phyloP scores from a whole-genome alignment of 2,113 vertebrate species.

The Ceratotherium simum region DNA sequence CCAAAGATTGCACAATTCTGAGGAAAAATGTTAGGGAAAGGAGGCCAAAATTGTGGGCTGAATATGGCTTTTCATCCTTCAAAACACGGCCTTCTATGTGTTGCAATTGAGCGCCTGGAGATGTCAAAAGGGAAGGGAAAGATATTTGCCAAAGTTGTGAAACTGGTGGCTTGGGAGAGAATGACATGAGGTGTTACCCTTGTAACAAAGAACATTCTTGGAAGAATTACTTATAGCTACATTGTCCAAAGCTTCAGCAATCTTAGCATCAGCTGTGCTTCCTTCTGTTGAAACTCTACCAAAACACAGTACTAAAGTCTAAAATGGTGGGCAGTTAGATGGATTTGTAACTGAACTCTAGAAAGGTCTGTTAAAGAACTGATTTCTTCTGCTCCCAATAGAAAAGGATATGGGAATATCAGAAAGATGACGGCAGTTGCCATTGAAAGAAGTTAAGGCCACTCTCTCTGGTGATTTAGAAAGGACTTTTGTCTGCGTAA shows the following conservation, averaged over 20 bases:
- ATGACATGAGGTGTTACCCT: neutral
- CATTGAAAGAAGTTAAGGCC: neutral
- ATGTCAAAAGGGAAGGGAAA: conserved; percentile 35
- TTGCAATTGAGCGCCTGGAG: neutral
- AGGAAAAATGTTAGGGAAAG: neutral
- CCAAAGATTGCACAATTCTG: neutral
- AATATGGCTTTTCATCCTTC: neutral
- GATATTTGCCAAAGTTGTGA: neutral
- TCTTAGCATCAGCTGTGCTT: neutral
- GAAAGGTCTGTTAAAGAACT: neutral
- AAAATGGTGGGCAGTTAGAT: neutral
- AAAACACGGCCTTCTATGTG: neutral
- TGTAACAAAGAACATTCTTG: neutral
- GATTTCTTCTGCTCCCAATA: neutral
- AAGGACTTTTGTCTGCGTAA: neutral
- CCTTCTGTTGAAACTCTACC: conserved; percentile 29
- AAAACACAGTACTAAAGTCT: neutral
- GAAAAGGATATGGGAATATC: neutral
- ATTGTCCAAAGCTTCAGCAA: neutral
- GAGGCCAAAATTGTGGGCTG: neutral
- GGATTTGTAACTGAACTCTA: neutral
- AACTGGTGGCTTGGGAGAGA: neutral
- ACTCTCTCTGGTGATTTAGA: neutral
- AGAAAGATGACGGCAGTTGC: neutral
- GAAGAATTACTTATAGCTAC: neutral